Percentiles rank a stretch among this genome's conserved stretches.
These are phyloP conservation scores for Hydropotes inermis DNA, from an alignment of 2,113 vertebrate genomes.

Conservation along the genomic window DNA sequence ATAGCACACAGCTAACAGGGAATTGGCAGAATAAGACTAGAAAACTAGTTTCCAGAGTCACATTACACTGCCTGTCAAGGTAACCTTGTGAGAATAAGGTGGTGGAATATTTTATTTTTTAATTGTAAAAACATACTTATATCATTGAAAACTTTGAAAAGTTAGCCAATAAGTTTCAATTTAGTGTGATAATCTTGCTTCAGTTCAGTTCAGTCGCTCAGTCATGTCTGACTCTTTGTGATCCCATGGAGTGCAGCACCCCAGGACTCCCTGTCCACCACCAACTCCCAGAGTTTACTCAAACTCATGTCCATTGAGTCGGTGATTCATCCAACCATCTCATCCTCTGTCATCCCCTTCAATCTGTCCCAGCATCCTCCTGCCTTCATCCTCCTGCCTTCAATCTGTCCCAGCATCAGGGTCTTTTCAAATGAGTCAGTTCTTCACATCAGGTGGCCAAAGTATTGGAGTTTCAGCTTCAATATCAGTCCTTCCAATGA, in stretches of 20 bases:
- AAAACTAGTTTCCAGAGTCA: not conserved
- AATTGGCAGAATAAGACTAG: not conserved
- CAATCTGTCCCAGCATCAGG: not conserved
- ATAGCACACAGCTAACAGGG: not conserved
- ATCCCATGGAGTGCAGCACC: rapidly evolving
- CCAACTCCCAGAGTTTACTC: not conserved
- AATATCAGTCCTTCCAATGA: too few relatives aligned
- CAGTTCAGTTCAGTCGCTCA: not conserved
- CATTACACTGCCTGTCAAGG: not conserved
- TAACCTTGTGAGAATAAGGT: not conserved
- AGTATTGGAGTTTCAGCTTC: too few relatives aligned
- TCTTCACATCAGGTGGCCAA: too few relatives aligned
- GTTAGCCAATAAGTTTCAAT: not conserved
- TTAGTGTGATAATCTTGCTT: not conserved
- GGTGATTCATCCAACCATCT: not conserved
- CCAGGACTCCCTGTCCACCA: not conserved
- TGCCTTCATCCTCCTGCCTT: not conserved
- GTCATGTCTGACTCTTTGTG: not conserved
- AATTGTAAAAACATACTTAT: not conserved
- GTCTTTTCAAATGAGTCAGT: not conserved
- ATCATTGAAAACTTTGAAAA: constrained; percentile 1
- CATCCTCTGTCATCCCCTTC: not conserved
- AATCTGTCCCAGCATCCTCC: not conserved
- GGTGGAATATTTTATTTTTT: not conserved
- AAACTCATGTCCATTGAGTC: not conserved